Conservation (phyloP, 2,888 invertebrate genomes). For the Ormyrus nitidulus region DNA sequence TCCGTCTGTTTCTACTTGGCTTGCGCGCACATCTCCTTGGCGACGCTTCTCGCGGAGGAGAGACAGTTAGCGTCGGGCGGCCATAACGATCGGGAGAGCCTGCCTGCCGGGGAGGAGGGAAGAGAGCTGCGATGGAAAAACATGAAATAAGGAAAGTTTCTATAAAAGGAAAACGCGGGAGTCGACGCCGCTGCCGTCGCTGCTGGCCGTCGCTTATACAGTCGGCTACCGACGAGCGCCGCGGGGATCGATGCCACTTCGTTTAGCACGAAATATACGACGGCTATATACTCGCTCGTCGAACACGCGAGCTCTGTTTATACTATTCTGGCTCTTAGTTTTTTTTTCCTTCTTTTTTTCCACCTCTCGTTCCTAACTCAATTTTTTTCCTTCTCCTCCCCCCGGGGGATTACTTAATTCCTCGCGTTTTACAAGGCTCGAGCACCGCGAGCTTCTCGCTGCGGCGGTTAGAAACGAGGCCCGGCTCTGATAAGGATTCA, state of each 20-base stretch:
- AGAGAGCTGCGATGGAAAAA: neutral
- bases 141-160: constrained; percentile 29
- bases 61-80: neutral
- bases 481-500: constrained; percentile 13
- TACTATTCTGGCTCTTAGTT: neutral
- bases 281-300: neutral
- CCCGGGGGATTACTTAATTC: neutral
- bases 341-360: neutral
- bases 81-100: too few species aligned
- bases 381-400: neutral
- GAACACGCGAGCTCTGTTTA: too few species aligned
- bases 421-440: neutral
- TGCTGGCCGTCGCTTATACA: constrained; percentile 11
- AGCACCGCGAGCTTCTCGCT: constrained; percentile 18
- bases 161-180: constrained; percentile 24
- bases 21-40: too few species aligned
- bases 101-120: neutral
- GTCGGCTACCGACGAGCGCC: neutral
- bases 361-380: neutral
- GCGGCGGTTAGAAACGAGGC: neutral
- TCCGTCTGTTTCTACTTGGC: too few species aligned
- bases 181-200: neutral
- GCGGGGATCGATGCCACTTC: constrained; percentile 38
- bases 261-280: constrained; percentile 24
- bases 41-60: too few species aligned